A percentile compares a stretch with the other conserved stretches of the same genome.
Conservation (phyloP, 2,797 vertebrate species). For the Syngnathus acus region DNA sequence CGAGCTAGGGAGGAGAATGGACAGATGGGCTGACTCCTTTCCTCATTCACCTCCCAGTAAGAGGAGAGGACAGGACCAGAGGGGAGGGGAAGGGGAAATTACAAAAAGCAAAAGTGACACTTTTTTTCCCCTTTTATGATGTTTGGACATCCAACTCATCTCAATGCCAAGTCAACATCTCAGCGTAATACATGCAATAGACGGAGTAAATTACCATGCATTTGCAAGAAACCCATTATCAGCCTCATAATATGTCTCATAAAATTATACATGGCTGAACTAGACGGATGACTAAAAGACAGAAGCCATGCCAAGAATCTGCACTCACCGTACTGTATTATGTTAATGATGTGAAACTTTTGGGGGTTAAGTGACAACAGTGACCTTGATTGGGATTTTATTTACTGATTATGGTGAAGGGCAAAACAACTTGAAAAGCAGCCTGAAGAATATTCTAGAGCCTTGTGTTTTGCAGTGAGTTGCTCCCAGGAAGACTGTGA, state of each 20-base stretch:
- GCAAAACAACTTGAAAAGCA: neutral
- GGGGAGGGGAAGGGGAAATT: neutral
- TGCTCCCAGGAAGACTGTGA: constrained; percentile 20
- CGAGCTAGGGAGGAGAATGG: constrained; percentile 49
- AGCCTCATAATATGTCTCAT: constrained; percentile 3
- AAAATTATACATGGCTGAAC: constrained; percentile 8
- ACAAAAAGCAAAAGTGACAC: constrained; percentile 3
- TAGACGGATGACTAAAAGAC: constrained; percentile 14
- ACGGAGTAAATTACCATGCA: constrained; percentile 14
- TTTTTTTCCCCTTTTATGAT: neutral
- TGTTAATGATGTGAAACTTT: constrained; percentile 17
- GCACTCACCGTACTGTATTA: constrained; percentile 12
- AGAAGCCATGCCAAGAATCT: constrained; percentile 11
- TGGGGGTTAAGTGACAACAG: constrained; percentile 17
- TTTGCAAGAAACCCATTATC: constrained; percentile 7
- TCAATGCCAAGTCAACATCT: constrained; percentile 11
- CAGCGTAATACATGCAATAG: constrained; percentile 5
- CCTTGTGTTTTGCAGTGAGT: too few relatives aligned
- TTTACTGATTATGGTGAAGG: constrained; percentile 11
- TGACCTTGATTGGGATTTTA: constrained; percentile 15
- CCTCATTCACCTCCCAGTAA: constrained; percentile 57
- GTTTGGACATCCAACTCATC: constrained; percentile 7
- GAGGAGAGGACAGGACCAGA: constrained; percentile 18
- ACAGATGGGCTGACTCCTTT: constrained; percentile 66
- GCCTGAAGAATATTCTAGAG: neutral